Evolutionary conservation across 2,888 invertebrate species (phyloP).

Genomic region (Urechis unicinctus): DNA sequence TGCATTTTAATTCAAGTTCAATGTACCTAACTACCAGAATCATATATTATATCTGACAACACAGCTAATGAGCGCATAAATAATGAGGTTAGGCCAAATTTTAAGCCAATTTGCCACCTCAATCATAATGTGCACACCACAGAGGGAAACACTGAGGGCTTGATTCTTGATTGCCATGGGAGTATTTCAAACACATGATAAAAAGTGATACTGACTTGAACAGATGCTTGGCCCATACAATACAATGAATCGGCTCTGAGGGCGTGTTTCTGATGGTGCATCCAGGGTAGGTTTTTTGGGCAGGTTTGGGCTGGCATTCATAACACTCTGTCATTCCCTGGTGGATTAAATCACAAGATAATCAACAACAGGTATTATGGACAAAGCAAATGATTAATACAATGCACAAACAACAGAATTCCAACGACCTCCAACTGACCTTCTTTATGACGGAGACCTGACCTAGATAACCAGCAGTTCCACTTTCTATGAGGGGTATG

Average conservation of each 20-base stretch:
- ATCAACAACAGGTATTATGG: neutral
- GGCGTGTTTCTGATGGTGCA: conserved; percentile 99
- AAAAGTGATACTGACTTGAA: conserved; percentile 69
- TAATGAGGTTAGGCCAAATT: too few relatives aligned
- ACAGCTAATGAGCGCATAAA: too few relatives aligned
- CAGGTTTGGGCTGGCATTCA: conserved; percentile 87
- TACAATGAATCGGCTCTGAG: conserved; percentile 97
- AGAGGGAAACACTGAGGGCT: too few relatives aligned
- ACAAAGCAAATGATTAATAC: neutral
- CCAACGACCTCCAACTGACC: conserved; percentile 25
- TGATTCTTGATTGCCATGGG: neutral
- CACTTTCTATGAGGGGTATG: conserved; percentile 91
- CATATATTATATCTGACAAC: too few relatives aligned
- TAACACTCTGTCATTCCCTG: conserved; percentile 68
- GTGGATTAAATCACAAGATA: neutral
- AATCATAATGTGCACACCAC: too few relatives aligned
- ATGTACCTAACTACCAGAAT: too few relatives aligned
- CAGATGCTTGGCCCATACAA: conserved; percentile 98
- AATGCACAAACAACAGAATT: neutral
- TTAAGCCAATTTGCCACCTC: too few relatives aligned
- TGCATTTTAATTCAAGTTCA: too few relatives aligned
- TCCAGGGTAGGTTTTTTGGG: conserved; percentile 89
- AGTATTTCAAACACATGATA: neutral
- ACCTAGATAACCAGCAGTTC: conserved; percentile 93
- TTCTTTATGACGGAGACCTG: conserved; percentile 61